Conservation (phyloP, 2,797 vertebrate species). For the Harpagifer antarcticus region DNA sequence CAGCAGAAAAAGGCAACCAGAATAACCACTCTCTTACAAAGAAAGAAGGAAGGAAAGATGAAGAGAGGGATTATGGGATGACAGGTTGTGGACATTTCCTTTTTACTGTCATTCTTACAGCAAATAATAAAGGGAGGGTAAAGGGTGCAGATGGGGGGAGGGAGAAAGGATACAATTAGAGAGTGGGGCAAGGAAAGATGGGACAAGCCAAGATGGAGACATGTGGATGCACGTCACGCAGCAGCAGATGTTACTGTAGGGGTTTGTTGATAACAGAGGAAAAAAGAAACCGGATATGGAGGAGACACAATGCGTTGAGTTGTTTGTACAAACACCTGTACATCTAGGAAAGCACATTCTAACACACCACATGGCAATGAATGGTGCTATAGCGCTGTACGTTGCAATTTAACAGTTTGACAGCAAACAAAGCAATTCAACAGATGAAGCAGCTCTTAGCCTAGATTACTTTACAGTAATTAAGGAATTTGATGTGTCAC, state of each 20-base stretch:
- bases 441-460: conserved; percentile 30
- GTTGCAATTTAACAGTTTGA: conserved; percentile 22
- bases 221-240: conserved; percentile 26
- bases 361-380: conserved; percentile 11
- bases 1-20: conserved; percentile 35
- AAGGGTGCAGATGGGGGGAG: background rate
- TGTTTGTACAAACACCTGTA: conserved; percentile 44
- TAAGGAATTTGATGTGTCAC: conserved; percentile 18
- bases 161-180: conserved; percentile 7
- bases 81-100: conserved; percentile 21
- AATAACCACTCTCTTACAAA: conserved; percentile 42
- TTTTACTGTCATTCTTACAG: conserved; percentile 20
- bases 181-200: conserved; percentile 6
- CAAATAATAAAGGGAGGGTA: conserved; percentile 5
- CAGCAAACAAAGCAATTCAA: conserved; percentile 35
- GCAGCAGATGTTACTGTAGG: conserved; percentile 39
- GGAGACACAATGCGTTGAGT: conserved; percentile 9
- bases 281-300: conserved; percentile 29
- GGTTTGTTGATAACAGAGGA: conserved; percentile 15
- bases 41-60: conserved; percentile 17
- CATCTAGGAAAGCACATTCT: conserved; percentile 32
- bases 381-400: conserved; percentile 1
- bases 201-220: conserved; percentile 20
- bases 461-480: conserved; percentile 25
- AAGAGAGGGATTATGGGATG: conserved; percentile 9